Evolutionary conservation across 2,797 vertebrate species (phyloP).

Genomic region (Fistularia tabacaria): DNA sequence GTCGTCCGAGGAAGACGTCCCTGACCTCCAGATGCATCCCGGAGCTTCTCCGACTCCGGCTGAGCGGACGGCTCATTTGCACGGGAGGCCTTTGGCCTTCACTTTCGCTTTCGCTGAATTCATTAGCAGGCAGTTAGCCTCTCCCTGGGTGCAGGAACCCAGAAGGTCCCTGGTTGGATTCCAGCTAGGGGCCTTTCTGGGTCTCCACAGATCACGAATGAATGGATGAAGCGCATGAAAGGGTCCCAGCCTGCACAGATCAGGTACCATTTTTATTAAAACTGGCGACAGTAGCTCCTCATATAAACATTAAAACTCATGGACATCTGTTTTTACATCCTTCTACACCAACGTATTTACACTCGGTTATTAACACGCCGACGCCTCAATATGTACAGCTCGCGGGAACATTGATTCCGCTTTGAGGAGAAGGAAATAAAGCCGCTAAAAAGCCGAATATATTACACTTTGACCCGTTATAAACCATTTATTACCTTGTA

Average conservation of each 20-base stretch:
- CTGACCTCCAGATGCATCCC: no score
- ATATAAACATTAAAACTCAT: conserved; percentile 71
- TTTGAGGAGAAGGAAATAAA: conserved; percentile 13
- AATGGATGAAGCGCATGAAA: no score
- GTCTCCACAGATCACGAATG: no score
- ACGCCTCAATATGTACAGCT: conserved; percentile 65
- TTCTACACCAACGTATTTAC: conserved; percentile 73
- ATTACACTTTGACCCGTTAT: neutral
- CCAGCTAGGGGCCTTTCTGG: no score
- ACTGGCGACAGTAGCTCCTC: conserved; percentile 51
- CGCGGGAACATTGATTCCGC: neutral
- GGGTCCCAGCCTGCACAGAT: conserved; percentile 1
- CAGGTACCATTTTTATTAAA: conserved; percentile 51
- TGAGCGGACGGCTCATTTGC: conserved; percentile 28
- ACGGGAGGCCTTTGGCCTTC: conserved; percentile 3
- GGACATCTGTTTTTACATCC: conserved; percentile 52
- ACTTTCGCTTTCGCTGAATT: no score
- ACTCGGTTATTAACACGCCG: conserved; percentile 63
- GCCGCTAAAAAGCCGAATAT: neutral
- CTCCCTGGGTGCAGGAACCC: no score
- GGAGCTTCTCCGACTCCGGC: conserved; percentile 32
- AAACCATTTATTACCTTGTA: no score
- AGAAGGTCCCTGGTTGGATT: no score
- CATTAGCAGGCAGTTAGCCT: no score
- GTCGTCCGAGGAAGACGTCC: no score